Percentiles rank a stretch among this genome's conserved stretches.
phyloP scores from a whole-genome alignment of 1,140 invertebrate species.

The Zaprionus camerounensis region DNA sequence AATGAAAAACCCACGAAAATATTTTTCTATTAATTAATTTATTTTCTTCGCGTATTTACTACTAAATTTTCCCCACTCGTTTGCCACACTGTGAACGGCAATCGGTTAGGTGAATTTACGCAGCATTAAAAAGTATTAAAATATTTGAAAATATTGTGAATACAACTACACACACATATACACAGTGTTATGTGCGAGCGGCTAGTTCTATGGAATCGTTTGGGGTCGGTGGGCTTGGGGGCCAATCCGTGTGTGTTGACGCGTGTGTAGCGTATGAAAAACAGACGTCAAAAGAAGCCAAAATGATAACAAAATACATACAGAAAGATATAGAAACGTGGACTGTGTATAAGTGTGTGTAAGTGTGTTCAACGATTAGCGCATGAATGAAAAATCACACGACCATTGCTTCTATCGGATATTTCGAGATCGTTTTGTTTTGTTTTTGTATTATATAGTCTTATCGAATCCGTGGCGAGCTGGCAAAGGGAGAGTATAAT shows the following conservation, averaged over 20 bases:
- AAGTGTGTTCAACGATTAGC: slow-evolving; percentile 61
- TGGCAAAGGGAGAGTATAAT: neutral
- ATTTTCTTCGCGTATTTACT: slow-evolving; percentile 24
- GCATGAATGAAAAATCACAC: slow-evolving; percentile 80
- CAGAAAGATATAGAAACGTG: slow-evolving; percentile 38
- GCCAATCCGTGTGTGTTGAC: slow-evolving; percentile 45
- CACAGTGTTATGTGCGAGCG: slow-evolving; percentile 33
- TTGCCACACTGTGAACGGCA: slow-evolving; percentile 12
- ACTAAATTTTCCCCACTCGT: neutral
- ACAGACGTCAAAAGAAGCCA: slow-evolving; percentile 47
- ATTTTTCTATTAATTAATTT: slow-evolving; percentile 49
- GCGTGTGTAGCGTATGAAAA: slow-evolving; percentile 54
- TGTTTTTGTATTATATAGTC: neutral
- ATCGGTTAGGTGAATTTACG: slow-evolving; percentile 70
- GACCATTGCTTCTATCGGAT: slow-evolving; percentile 42
- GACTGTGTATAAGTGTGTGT: slow-evolving; percentile 27
- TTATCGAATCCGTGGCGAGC: slow-evolving; percentile 7
- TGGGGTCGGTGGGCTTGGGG: slow-evolving; percentile 11
- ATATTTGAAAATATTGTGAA: slow-evolving; percentile 31
- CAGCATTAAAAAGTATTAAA: slow-evolving; percentile 77
- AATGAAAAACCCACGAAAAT: slow-evolving; percentile 49
- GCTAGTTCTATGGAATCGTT: slow-evolving; percentile 14
- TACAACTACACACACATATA: slow-evolving; percentile 5
- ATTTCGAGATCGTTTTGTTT: slow-evolving; percentile 17
- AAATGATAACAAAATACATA: slow-evolving; percentile 43